Conservation (phyloP, 2,888 invertebrate species). For the Malachius bipustulatus region DNA sequence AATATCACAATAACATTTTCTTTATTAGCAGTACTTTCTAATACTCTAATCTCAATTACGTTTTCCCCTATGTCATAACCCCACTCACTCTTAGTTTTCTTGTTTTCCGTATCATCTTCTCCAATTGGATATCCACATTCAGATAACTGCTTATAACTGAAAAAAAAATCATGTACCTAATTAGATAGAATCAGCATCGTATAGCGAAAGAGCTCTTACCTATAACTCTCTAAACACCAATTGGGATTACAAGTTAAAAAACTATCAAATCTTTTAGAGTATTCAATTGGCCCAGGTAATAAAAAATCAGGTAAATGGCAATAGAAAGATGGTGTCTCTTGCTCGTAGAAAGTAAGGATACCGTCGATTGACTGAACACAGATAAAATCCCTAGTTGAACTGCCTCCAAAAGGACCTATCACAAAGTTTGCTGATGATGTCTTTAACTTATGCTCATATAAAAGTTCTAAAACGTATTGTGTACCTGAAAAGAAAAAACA, state of each 20-base stretch:
- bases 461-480: slow-evolving; percentile 54
- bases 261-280: slow-evolving; percentile 68
- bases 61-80: slow-evolving; percentile 62
- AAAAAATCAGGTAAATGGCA: slow-evolving; percentile 69
- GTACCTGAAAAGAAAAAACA: slow-evolving; percentile 42
- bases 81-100: slow-evolving; percentile 65
- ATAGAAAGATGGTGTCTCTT: slow-evolving; percentile 78
- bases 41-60: slow-evolving; percentile 37
- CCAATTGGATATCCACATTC: slow-evolving; percentile 53
- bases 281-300: slow-evolving; percentile 75
- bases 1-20: slow-evolving; percentile 65
- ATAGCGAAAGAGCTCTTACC: slow-evolving; percentile 41
- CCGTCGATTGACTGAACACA: slow-evolving; percentile 89
- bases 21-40: slow-evolving; percentile 39
- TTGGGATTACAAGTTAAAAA: slow-evolving; percentile 73
- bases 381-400: slow-evolving; percentile 72
- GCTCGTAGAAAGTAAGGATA: slow-evolving; percentile 80
- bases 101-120: slow-evolving; percentile 42
- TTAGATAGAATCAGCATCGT: neutral
- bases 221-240: slow-evolving; percentile 78
- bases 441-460: slow-evolving; percentile 72
- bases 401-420: slow-evolving; percentile 77
- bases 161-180: too few species aligned
- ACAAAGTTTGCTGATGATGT: slow-evolving; percentile 67
- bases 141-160: slow-evolving; percentile 65